Base-by-base conservation (phyloP, 2,888 invertebrate genomes). In the Mycalesis mineus region DNA sequence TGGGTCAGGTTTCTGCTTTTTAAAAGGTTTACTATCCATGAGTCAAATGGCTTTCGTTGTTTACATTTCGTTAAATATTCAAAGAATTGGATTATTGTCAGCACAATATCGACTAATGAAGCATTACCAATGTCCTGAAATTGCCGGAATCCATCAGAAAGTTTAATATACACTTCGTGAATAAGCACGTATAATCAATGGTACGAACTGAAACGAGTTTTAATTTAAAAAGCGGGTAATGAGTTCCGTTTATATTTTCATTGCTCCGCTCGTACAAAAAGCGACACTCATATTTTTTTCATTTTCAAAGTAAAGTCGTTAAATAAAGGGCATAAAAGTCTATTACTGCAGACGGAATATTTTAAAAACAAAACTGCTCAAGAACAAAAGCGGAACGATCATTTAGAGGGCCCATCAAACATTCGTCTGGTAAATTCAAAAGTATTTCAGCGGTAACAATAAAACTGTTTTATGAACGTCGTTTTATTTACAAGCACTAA, bases 301-400 rank as follows among this genome's bases (percentile, higher is more conserved):
- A 15, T 22, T 52, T 42, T 13, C 52, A 41, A 52, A 52, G 51
- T 41, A 42, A 52, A 41, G 52, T 52, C 41, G 41, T 52, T 42
- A 42, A 41, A 52, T 42, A 42, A 42, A 42, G 52, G 33, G 33
- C 41, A 52, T 52, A 52, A 52, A 52, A 52, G 42, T 52, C 52
- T 41, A 42, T 52, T 42, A 52, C 52, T 33, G 52, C 33, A 42
- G 33, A 42, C 33, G 41, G 42, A 42, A 42, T 42, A 42, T 29
- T 52, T 48, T 52, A 29, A 52, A 44, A 52, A 41, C 41, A 52
- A 28, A 29, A 52, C 40, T 33, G 51, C 51, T 41, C 13, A 52
- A 52, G 42, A 33, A 52, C 42, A 50, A 50, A 40, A 50, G 50
- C 50, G 41, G 17, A 17, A 52, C 33, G 29, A 40, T 40, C 42